Conservation (phyloP, 1,140 invertebrate genomes). For the Philopotamus ludificatus region DNA sequence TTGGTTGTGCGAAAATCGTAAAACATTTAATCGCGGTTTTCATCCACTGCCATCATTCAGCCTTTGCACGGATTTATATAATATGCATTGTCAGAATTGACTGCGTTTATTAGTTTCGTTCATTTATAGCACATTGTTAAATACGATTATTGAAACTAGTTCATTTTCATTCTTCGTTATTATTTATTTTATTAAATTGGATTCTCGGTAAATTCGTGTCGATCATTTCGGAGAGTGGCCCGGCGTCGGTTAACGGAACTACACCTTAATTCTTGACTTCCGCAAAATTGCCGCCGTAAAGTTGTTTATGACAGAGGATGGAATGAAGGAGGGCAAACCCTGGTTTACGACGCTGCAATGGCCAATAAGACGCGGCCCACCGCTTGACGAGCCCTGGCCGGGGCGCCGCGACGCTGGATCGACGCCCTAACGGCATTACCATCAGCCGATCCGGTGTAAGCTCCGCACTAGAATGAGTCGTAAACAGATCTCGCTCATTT, state of each 20-base stretch:
- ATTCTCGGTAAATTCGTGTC: no score
- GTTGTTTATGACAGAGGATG: conserved; percentile 26
- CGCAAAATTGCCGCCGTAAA: conserved; percentile 26
- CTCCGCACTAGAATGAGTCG: conserved; percentile 16
- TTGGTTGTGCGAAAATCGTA: no score
- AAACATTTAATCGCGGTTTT: no score
- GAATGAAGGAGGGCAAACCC: conserved; percentile 15
- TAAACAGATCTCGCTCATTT: conserved; percentile 20
- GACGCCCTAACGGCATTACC: conserved; percentile 35
- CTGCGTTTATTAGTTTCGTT: no score
- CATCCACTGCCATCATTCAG: no score
- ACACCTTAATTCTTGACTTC: conserved; percentile 29
- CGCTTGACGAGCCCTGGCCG: background rate
- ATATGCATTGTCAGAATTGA: no score
- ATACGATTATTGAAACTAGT: no score
- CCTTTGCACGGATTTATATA: no score
- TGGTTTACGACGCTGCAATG: conserved; percentile 31
- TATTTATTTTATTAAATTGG: no score
- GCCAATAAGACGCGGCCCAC: conserved; percentile 20
- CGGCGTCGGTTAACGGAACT: conserved; percentile 1
- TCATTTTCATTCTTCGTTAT: no score
- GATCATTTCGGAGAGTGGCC: no score
- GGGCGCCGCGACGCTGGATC: conserved; percentile 31
- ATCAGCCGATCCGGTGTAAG: conserved; percentile 21
- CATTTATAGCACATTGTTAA: no score